Evolutionary conservation across 2,797 vertebrate genomes (phyloP), one percentile per base, ranked within the genome.

Genomic region (Pseudochirops cupreus): DNA sequence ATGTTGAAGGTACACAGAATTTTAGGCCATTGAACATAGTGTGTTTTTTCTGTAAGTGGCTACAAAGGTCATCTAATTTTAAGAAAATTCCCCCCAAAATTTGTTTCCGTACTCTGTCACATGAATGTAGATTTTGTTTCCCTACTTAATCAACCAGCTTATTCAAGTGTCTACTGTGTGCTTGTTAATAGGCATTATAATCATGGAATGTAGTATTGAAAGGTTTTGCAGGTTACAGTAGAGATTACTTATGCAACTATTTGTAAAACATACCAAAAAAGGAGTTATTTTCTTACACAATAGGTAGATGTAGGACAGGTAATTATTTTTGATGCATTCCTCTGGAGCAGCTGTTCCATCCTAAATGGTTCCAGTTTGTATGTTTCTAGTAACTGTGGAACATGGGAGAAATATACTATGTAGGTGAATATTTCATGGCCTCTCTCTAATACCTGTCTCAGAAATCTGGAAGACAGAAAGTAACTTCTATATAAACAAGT

Each of bases 291-390:
- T 95, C 16, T 54, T 91, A 91, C 95, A 5, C 95, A 56, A 87
- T 95, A 95, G 94, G 93, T 53, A 26, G 94, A 6, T 46, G 92
- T 0, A 92, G 95, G 97, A 97, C 97, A 97, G 97, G 97, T 98
- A 93, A 96, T 98, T 98, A 98, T 97, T 98, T 98, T 96, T 98
- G 98, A 98, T 98, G 96, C 96, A 96, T 98, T 98, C 98, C 97
- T 98, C 97, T 98, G 98, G 97, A 98, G 97, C 98, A 98, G 96
- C 97, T 97, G 97, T 98, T 98, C 62, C 95, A 96, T 94, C 96
- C 95, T 91, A 97, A 98, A 95, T 98, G 56, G 96, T 97, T 98
- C 96, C 91, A 54, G 96, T 98, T 97, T 96, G 96, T 97, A 0
- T 97, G 91, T 98, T 97, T 98, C 95, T 92, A 90, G 0, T 92